These are phyloP conservation scores for Zingel zingel DNA, from an alignment of 2,113 vertebrate species.

Conservation along the genomic window DNA sequence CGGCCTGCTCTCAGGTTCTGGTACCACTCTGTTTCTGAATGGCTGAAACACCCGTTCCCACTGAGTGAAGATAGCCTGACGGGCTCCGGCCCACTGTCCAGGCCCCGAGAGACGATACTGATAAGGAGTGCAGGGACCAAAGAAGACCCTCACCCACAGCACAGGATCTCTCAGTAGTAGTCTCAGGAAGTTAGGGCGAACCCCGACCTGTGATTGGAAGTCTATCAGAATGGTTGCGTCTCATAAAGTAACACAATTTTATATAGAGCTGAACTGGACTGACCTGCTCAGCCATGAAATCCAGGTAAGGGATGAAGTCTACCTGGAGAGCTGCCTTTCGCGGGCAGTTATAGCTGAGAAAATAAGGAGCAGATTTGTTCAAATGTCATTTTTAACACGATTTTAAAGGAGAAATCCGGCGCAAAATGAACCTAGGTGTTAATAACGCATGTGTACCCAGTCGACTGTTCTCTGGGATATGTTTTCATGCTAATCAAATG, in stretches of 20 bases:
- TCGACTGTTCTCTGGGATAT: no score
- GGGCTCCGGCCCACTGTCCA: conserved; percentile 89
- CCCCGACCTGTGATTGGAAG: conserved; percentile 77
- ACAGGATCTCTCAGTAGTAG: conserved; percentile 88
- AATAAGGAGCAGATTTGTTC: background rate
- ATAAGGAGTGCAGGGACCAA: conserved; percentile 92
- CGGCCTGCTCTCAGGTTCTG: conserved; percentile 21
- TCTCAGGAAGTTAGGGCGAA: conserved; percentile 81
- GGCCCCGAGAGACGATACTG: conserved; percentile 92
- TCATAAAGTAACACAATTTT: no score
- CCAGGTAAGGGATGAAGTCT: conserved; percentile 85
- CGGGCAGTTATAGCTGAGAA: conserved; percentile 55
- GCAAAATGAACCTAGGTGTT: no score
- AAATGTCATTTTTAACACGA: background rate
- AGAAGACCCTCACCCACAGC: conserved; percentile 86
- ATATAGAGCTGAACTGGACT: conserved; percentile 10
- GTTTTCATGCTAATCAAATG: no score
- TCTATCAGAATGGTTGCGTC: background rate
- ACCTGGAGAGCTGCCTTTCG: conserved; percentile 77
- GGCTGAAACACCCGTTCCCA: conserved; percentile 88
- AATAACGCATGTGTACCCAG: no score
- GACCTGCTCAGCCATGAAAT: conserved; percentile 84
- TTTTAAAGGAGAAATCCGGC: background rate
- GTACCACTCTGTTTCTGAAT: conserved; percentile 84
- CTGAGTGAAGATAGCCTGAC: conserved; percentile 89